Evolutionary conservation across 2,797 vertebrate species (phyloP), one percentile per base, ranked within the genome.

Genomic region (Enteromius anoplus): DNA sequence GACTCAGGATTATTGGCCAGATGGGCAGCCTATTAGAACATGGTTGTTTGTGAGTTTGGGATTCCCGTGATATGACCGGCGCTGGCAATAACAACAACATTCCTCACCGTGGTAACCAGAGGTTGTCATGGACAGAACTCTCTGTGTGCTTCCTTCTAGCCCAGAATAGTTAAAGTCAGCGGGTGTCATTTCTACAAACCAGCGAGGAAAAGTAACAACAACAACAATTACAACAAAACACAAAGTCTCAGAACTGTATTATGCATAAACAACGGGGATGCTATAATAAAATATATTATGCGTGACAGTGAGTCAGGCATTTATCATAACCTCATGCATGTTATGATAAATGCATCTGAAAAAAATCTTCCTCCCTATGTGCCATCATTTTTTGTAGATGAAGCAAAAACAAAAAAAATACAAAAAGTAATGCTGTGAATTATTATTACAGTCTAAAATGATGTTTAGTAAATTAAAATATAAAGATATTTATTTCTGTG

Each of bases 1-100:
- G 92, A 93, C 91, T 93, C 86, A 88, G 91, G 88, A 90, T 93
- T 92, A 93, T 93, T 93, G 93, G 92, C 93, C 93, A 94, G 93
- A 94, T 94, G 94, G 94, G 92, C 92, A 93, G 90, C 89, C 91
- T 91, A 92, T 92, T 91, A 90, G 91, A 92, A 76, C 83, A 89
- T 89, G 90, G 90, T 90, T 92, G 92, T 90, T 93, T 92, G 89
- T 91, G 90, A 93, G 92, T 91, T 87, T 84, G 88, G 78, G 78
- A 80, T 83, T 88, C 76, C 80, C 66, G 53, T 80, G 77, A 85
- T 88, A 86, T 88, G 87, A 72, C 62, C 80, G 79, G 76, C 82
- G 42, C 15, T 80, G 78, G 85, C 71, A 82, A 80, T 73, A 88
- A 84, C 85, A 87, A 86, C 83, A 86, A 85, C 83, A 85, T 88